Conservation (phyloP, 2,113 vertebrate genomes). For the Catharus bicknelli region DNA sequence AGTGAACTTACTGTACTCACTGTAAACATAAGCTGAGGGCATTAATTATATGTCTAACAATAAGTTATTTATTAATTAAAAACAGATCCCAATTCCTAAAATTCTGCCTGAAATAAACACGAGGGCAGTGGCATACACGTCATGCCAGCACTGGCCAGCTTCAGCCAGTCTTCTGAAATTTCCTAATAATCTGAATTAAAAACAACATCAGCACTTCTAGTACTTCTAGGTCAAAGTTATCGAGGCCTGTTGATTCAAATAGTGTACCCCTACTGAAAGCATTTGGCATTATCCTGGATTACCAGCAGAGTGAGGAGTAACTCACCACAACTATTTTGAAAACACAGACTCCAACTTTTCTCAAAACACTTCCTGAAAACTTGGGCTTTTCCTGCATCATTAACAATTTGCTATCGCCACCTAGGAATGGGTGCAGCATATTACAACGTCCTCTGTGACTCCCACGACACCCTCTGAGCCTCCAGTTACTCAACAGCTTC, state of each 20-base stretch:
- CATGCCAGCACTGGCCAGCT: neutral
- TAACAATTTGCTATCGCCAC: slow-evolving; percentile 29
- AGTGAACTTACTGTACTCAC: neutral
- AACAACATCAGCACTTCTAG: neutral
- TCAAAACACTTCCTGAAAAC: neutral
- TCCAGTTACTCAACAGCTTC: neutral
- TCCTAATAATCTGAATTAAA: neutral
- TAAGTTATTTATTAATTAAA: slow-evolving; percentile 10
- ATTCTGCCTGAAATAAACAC: neutral
- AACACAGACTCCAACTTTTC: neutral
- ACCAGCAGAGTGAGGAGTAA: neutral
- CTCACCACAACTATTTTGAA: neutral
- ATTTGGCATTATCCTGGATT: neutral
- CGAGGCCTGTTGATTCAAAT: neutral
- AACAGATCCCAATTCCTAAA: neutral
- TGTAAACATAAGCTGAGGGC: neutral
- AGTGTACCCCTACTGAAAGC: fast-evolving
- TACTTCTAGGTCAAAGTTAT: neutral
- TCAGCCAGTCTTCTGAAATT: neutral
- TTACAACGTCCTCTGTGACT: neutral
- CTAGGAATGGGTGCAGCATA: neutral
- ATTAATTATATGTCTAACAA: neutral
- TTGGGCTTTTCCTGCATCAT: neutral
- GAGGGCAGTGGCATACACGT: neutral
- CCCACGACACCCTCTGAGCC: fast-evolving